Conservation (phyloP, 1,140 invertebrate genomes). For the Caenorhabditis inopinata region DNA sequence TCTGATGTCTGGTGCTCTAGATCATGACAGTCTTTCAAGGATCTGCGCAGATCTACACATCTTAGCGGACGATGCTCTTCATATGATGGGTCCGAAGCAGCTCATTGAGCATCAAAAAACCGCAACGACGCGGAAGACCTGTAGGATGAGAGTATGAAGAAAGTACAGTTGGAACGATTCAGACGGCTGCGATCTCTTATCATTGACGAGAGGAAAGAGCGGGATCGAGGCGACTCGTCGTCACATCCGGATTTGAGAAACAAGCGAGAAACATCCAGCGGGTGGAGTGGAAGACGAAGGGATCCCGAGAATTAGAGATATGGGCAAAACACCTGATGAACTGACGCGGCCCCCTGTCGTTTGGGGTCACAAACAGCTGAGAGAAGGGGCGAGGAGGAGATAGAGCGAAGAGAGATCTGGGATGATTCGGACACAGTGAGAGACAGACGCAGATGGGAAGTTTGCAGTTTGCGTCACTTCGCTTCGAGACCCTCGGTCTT, state of each 20-base stretch:
- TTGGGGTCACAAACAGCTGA: conserved; percentile 29
- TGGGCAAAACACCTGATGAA: conserved; percentile 13
- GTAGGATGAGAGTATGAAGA: background rate
- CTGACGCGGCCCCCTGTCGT: background rate
- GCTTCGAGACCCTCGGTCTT: conserved; percentile 5
- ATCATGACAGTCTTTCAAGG: too few relatives aligned
- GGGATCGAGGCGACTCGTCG: background rate
- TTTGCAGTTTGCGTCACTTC: conserved; percentile 20
- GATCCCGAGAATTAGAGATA: conserved; percentile 29
- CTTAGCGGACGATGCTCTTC: too few relatives aligned
- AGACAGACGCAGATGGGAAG: background rate
- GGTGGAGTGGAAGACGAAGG: background rate
- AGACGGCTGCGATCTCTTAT: conserved; percentile 15
- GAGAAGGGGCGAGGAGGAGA: background rate
- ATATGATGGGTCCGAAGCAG: too few relatives aligned
- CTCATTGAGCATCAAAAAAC: too few relatives aligned
- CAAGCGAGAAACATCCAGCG: too few relatives aligned
- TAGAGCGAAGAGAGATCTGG: background rate
- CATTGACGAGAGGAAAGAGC: background rate
- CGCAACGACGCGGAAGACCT: too few relatives aligned
- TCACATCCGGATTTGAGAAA: too few relatives aligned
- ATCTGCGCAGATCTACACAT: too few relatives aligned
- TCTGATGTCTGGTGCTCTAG: too few relatives aligned
- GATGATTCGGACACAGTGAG: conserved; percentile 5
- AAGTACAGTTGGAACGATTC: background rate